Evolutionary conservation across 2,797 vertebrate species (phyloP).

Genomic region (Enteromius radiatus): DNA sequence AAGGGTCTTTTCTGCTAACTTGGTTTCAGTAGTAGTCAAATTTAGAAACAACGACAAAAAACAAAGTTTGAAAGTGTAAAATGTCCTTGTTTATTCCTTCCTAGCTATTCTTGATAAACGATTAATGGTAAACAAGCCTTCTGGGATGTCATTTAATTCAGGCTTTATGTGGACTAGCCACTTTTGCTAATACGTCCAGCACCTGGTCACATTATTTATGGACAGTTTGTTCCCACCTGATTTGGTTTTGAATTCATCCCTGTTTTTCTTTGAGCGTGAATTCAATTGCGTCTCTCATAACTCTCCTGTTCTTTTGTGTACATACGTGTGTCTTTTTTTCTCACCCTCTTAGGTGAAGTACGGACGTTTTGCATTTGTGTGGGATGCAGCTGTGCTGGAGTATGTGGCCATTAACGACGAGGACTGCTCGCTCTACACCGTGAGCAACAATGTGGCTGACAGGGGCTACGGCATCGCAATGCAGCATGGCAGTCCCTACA

Average conservation of each 20-base stretch:
- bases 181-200: constrained; percentile 29
- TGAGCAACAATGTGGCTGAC: constrained; percentile 89
- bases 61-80: constrained; percentile 9
- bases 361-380: constrained; percentile 95
- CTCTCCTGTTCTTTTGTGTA: constrained; percentile 21
- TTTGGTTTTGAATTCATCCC: constrained; percentile 55
- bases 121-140: constrained; percentile 24
- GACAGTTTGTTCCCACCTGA: constrained; percentile 13
- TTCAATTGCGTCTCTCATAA: constrained; percentile 9
- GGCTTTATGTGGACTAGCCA: constrained; percentile 22
- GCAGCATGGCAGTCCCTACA: constrained; percentile 97
- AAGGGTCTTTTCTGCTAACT: neutral
- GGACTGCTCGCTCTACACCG: constrained; percentile 94
- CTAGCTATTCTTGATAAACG: constrained; percentile 16
- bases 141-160: constrained; percentile 35
- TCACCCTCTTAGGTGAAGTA: constrained; percentile 86
- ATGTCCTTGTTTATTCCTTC: neutral
- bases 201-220: constrained; percentile 52
- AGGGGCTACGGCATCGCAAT: constrained; percentile 96
- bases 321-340: constrained; percentile 27
- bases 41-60: neutral
- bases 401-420: constrained; percentile 95
- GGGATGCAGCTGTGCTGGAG: constrained; percentile 96
- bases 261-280: constrained; percentile 43
- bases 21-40: neutral